Conservation (phyloP, 2,797 vertebrate species). For the Corythornis leucogaster region DNA sequence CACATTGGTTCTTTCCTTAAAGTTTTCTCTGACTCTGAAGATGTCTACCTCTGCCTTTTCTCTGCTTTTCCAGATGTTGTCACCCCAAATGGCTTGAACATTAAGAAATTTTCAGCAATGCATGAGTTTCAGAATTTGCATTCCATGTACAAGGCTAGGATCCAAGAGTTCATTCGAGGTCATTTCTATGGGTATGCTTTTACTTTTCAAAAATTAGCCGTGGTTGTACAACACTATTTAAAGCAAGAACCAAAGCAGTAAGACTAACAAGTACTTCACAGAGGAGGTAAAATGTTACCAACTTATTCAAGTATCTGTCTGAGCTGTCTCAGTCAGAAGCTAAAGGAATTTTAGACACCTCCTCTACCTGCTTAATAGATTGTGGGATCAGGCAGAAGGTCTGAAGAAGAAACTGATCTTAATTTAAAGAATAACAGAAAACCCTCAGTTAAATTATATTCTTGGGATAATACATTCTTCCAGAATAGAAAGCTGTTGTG, state of each 20-base stretch:
- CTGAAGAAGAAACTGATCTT: neutral
- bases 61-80: conserved; percentile 87
- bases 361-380: neutral
- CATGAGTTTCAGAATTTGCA: conserved; percentile 99
- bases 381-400: neutral
- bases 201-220: conserved; percentile 28
- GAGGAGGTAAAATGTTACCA: neutral
- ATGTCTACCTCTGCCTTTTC: conserved; percentile 44
- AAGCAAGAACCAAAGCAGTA: neutral
- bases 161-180: conserved; percentile 96
- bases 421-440: neutral
- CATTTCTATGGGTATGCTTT: conserved; percentile 95
- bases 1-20: neutral
- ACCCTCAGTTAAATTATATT: neutral
- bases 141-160: conserved; percentile 88
- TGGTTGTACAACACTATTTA: neutral
- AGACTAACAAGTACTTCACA: neutral
- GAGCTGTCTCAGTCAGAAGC: neutral
- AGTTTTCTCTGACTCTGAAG: conserved; percentile 32
- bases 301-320: neutral
- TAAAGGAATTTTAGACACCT: neutral
- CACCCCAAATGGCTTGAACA: conserved; percentile 94
- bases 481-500: neutral
- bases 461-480: neutral
- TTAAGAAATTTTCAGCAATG: conserved; percentile 97